Percentiles rank a stretch among this genome's conserved stretches.
Conservation (phyloP, 2,888 invertebrate species). For the Anticlea derivata region DNA sequence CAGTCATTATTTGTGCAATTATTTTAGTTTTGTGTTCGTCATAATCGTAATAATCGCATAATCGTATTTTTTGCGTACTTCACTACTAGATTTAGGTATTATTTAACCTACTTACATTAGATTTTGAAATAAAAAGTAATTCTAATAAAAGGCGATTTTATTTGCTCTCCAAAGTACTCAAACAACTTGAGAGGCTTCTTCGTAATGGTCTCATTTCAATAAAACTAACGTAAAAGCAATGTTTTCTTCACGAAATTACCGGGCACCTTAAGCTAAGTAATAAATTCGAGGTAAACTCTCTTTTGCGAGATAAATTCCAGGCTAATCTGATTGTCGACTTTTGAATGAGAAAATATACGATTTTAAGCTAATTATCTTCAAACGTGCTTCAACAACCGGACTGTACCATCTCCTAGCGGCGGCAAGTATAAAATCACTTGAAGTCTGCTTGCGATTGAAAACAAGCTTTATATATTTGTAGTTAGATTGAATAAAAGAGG, state of each 20-base stretch:
- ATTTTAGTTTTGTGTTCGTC: too few relatives aligned
- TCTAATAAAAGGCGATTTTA: background rate
- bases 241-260: constrained; percentile 5
- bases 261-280: background rate
- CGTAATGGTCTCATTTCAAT: constrained; percentile 9
- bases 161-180: background rate
- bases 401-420: background rate
- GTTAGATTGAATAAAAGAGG: too few relatives aligned
- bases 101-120: background rate
- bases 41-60: too few relatives aligned
- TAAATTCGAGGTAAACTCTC: constrained; percentile 2
- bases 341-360: constrained; percentile 4
- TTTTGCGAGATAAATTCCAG: constrained; percentile 2
- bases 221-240: constrained; percentile 9
- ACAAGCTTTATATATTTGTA: background rate
- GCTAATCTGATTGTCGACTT: constrained; percentile 8
- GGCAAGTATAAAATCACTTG: too few relatives aligned
- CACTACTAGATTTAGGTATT: too few relatives aligned
- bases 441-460: background rate
- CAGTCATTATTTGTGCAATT: too few relatives aligned
- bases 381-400: constrained; percentile 7
- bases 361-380: constrained; percentile 24
- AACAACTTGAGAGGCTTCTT: background rate
- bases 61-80: too few relatives aligned
- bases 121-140: background rate